Evolutionary conservation across 2,113 vertebrate species (phyloP), one percentile per base, ranked within the genome.

Genomic region (Isurus oxyrinchus): DNA sequence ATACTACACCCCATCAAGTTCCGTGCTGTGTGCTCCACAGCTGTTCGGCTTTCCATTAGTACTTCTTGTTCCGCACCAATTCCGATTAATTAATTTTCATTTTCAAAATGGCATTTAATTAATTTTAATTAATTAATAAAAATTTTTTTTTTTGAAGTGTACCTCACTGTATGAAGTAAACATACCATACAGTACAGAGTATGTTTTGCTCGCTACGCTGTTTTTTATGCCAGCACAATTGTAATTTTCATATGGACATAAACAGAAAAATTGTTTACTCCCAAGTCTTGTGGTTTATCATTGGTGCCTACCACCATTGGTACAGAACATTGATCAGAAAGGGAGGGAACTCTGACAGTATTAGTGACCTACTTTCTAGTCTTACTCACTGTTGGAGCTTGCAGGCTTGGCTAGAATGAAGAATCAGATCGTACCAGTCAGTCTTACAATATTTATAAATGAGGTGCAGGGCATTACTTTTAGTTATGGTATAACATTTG

Each of bases 101-200:
- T 95, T 95, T 76, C 44, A 95, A 95, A 95, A 95, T 72, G 94
- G 66, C 94, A 95, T 95, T 72, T 95, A 72, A 95, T 95, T 95
- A 95, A 72, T 76, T 95, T 95, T 95, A 95, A 76, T 95, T 95
- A 95, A 95, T 72, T 49, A 27, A 13, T 25, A 69, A 84, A 40
- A 84, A 67, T 95, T 76, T 95, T 94, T 57, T 57, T 91, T 94
- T 72, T 31, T 95, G 23, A 55, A 95, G 49, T 72, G 44, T 95
- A 72, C 49, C 49, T 95, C 67, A 55, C 49, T 69, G 40, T 95
- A 67, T 23, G 49, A 72, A 55, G 66, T 49, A 95, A 67, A 66
- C 21, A 66, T 40, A 94, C 67, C 23, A 72, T 72, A 72, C 44
- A 72, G 67, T 14, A 44, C 11, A 55, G 44, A 63, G 59, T 40